Evolutionary conservation across 2,113 vertebrate genomes (phyloP).

Genomic region (Poecile atricapillus): DNA sequence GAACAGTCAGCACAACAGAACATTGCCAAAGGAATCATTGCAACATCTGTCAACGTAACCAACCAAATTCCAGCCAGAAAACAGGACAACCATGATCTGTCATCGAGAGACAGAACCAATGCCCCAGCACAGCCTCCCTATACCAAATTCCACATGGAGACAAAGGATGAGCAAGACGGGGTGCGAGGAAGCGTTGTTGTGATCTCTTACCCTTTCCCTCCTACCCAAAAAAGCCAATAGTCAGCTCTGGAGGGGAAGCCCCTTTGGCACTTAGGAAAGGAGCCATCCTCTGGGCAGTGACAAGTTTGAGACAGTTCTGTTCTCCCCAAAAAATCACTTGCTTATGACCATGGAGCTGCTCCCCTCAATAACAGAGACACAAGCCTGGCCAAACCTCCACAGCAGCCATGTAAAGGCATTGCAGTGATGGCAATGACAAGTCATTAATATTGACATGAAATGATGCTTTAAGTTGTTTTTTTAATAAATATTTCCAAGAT

Average conservation of each 20-base stretch:
- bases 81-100: background rate
- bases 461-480: rapidly evolving
- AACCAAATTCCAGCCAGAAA: conserved; percentile 21
- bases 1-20: conserved; percentile 58
- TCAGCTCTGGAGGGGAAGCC: background rate
- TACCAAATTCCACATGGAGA: background rate
- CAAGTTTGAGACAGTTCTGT: background rate
- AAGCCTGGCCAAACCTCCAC: background rate
- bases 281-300: background rate
- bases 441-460: background rate
- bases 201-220: background rate
- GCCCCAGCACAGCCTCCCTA: background rate
- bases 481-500: background rate
- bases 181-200: background rate
- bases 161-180: background rate
- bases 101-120: background rate
- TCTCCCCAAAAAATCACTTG: background rate
- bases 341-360: rapidly evolving
- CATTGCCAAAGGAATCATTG: conserved; percentile 60
- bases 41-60: conserved; percentile 61
- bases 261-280: background rate
- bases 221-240: background rate
- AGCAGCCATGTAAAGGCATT: background rate
- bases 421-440: background rate
- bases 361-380: background rate